phyloP scores from a whole-genome alignment of 2,888 invertebrate genomes.

The Choreutis nemorana region DNA sequence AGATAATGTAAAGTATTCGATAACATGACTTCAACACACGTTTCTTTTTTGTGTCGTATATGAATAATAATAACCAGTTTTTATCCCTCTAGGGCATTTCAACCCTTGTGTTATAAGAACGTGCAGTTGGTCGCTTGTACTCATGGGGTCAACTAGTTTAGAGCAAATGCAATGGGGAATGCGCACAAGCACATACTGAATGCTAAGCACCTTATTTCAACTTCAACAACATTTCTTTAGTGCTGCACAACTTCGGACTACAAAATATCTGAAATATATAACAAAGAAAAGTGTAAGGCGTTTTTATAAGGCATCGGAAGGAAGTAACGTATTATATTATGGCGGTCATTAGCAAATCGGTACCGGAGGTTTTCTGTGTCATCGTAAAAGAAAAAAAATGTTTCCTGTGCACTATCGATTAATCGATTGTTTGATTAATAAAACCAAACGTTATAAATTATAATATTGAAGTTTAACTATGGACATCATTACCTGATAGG shows the following conservation, averaged over 20 bases:
- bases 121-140: constrained; percentile 48
- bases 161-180: constrained; percentile 33
- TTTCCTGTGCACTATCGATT: constrained; percentile 41
- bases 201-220: constrained; percentile 19
- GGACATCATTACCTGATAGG: constrained; percentile 32
- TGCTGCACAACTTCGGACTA: neutral
- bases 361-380: constrained; percentile 24
- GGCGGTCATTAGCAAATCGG: constrained; percentile 42
- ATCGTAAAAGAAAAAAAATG: constrained; percentile 26
- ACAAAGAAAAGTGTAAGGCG: constrained; percentile 3
- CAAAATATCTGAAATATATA: neutral
- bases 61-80: constrained; percentile 55
- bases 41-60: constrained; percentile 31
- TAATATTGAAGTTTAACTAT: constrained; percentile 31
- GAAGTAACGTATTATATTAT: constrained; percentile 53
- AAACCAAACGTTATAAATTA: constrained; percentile 32
- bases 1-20: no score
- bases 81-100: constrained; percentile 47
- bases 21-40: no score
- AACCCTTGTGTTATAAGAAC: constrained; percentile 54
- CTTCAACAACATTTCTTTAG: no score
- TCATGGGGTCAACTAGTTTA: constrained; percentile 50
- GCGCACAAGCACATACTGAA: constrained; percentile 18
- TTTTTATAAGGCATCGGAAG: constrained; percentile 59
- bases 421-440: constrained; percentile 35